Evolutionary conservation across 2,113 vertebrate species (phyloP), one percentile per base, ranked within the genome.

Genomic region (Tachuris rubrigastra): DNA sequence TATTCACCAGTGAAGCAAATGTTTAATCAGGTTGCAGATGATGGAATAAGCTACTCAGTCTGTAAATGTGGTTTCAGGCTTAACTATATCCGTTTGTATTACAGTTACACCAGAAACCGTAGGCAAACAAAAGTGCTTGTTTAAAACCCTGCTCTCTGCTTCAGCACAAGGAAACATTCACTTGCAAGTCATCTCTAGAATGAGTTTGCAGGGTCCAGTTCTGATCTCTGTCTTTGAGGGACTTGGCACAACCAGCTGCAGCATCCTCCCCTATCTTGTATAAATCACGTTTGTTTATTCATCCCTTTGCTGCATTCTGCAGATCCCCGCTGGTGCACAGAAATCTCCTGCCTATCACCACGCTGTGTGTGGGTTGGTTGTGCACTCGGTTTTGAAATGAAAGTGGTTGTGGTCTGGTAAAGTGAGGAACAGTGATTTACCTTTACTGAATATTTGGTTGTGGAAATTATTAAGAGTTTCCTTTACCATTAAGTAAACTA

Each of bases 1-100:
- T 89, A 93, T 75, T 76, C 96, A 95, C 9, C 77, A 75, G 83
- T 89, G 86, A 93, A 94, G 76, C 69, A 77, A 93, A 89, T 89
- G 52, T 86, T 90, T 89, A 89, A 88, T 81, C 80, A 44, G 63
- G n/a, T 71, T 87, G 60, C 65, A 86, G 93, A 84, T 89, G 92
- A 96, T 1, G 6, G 68, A 87, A 77, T 87, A 69, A 92, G 56
- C 79, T 80, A 21, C 80, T 93, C 52, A 17, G 73, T 68, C 92
- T 93, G 76, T 81, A 86, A 83, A 90, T 41, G 89, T 18, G 44
- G 63, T 39, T 93, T 92, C 76, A 79, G 79, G 95, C 83, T 95
- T 90, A 95, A 62, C 86, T 89, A 49, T 49, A 63, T 90, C 68
- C 1, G 5, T 68, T 67, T 2, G 7, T 81, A 42, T 24, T 85